Evolutionary conservation across 2,888 invertebrate species (phyloP), one percentile per base, ranked within the genome.

Genomic region (Cordylochernes scorpioides): DNA sequence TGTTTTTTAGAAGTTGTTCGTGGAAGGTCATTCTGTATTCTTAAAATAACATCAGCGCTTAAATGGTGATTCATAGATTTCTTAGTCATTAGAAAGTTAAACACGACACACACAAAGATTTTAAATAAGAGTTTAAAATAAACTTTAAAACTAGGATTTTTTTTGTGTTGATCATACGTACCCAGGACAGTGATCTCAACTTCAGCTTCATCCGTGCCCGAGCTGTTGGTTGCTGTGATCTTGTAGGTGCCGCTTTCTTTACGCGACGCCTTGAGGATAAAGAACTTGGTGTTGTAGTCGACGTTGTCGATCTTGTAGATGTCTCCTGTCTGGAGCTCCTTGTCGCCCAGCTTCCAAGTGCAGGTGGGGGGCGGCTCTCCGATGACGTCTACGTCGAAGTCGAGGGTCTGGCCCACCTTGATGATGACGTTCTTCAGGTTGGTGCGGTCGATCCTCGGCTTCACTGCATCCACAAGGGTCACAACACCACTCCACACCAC

Each of bases 371-470:
- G 67, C 16, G 86, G 86, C 51, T 88, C 86, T 26, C 86, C 86
- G 34, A 64, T 65, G 19, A 86, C 68, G 51, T 77, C 77, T 13
- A 84, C 71, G 54, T 88, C 84, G 45, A 80, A 65, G 28, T 70
- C 62, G 49, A 86, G 72, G n/a, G 74, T 73, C 54, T 86, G 84
- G 30, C 82, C 80, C 48, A 77, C 80, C 47, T 73, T 80, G 9
- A 91, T 68, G 39, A 71, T 75, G 43, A 86, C 64, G 31, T 72
- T 68, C 30, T 71, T 68, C 35, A 91, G 61, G 53, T 75, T 77
- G 45, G 71, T 71, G 10, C 84, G 67, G 53, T 91, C 84, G 55
- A 94, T 94, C 61, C 75, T 80, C 1, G 94, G 94, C 38, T 88
- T 73, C 60, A 88, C 84, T 84, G 55, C 15, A 55, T 49, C 29